Evolutionary conservation across 2,113 vertebrate species (phyloP), one percentile per base, ranked within the genome.

Genomic region (Carassius carassius): DNA sequence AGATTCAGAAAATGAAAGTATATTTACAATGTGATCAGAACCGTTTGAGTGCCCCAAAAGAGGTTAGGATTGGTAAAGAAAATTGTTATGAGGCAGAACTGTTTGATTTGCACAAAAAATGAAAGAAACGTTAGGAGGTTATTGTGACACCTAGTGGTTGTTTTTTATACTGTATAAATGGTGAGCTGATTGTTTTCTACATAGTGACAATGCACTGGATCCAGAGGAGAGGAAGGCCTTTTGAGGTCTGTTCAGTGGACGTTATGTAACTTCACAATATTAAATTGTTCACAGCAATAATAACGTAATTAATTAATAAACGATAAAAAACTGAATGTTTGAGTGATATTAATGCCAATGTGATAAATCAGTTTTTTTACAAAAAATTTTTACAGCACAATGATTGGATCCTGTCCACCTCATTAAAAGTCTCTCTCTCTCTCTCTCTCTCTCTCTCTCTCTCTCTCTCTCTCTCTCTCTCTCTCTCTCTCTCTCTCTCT

Each of bases 71-170:
- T 41, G 37, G 35, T 41, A 11, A 12, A 67, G 47, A 58, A 35
- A 35, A 21, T 58, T 13, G 19, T 70, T 70, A 21, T 41, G 5
- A 72, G 35, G 35, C 69, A 12, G 17, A 72, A n/a, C n/a, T n/a
- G 19, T 44, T 63, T 23, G 32, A 58, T 35, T n/a, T 81, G n/a
- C 37, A 65, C 19, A 49, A 29, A 77, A 78, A 62, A 41, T 23
- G 6, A 21, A 60, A 7, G 58, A 72, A 67, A 35, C 16, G 75
- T 78, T 35, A 85, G 87, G 32, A 80, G 86, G 74, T 86, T 77
- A 82, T 81, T 85, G 84, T 37, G 90, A 89, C 91, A 91, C 75
- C 90, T 90, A 88, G 91, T 89, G 91, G 88, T 65, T n/a, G 17
- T 37, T 60, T 0, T 10, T 0, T 77, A 75, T 81, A 88, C 62